Evolutionary conservation across 1,140 invertebrate species (phyloP).

Genomic region (Aphis craccivora): DNA sequence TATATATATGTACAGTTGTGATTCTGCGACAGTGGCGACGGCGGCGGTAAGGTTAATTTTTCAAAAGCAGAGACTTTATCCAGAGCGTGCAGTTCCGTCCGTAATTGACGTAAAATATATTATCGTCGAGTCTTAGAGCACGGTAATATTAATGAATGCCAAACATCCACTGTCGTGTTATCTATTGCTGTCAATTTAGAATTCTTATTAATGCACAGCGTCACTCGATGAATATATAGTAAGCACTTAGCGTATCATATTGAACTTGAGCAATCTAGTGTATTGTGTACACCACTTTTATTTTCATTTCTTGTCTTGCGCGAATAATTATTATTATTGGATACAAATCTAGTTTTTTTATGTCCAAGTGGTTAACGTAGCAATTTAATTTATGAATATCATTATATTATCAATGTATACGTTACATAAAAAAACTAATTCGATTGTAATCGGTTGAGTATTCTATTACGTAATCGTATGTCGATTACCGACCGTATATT

Average conservation of each 20-base stretch:
- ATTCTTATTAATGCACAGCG: background rate
- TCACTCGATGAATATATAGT: background rate
- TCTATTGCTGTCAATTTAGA: constrained; percentile 27
- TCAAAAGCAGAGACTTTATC: constrained; percentile 1
- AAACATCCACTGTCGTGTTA: background rate
- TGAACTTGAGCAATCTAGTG: background rate
- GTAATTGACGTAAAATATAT: constrained; percentile 39
- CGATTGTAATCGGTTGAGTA: background rate
- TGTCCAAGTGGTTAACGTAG: background rate
- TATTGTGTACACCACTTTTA: too few relatives aligned
- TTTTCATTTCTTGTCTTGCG: background rate
- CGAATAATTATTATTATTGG: background rate
- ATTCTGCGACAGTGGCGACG: constrained; percentile 39
- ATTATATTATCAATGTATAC: background rate
- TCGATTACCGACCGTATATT: background rate
- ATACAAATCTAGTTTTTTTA: background rate
- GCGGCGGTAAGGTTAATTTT: constrained; percentile 41
- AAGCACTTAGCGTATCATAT: background rate
- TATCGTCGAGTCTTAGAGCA: background rate
- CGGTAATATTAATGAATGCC: background rate
- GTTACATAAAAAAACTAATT: background rate
- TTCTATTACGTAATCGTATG: background rate
- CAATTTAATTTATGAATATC: background rate
- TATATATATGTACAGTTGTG: background rate
- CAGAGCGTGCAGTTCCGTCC: background rate